These are phyloP conservation scores for Babyrousa celebensis DNA, from an alignment of 2,797 vertebrate species.

Conservation along the genomic window DNA sequence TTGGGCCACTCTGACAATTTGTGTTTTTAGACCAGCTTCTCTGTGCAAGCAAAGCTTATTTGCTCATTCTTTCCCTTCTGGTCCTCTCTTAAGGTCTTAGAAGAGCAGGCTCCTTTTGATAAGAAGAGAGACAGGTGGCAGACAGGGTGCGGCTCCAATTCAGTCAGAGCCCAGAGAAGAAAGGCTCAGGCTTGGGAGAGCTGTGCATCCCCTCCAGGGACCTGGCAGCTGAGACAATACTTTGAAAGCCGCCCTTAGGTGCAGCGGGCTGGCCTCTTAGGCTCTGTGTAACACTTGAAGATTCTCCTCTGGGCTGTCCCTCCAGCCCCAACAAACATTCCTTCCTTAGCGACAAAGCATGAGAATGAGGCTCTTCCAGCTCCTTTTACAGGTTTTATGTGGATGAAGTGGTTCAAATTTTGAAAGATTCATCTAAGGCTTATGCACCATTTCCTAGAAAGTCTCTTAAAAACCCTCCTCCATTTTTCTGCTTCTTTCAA, in stretches of 20 bases:
- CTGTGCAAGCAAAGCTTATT: background rate
- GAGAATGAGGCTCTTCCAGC: background rate
- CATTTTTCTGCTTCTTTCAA: background rate
- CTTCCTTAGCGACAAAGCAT: background rate
- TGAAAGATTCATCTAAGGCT: background rate
- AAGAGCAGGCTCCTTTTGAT: slow-evolving; percentile 21
- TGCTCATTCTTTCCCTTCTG: background rate
- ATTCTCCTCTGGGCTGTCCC: background rate
- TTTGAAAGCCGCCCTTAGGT: slow-evolving; percentile 26
- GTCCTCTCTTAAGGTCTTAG: background rate
- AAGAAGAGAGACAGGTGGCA: background rate
- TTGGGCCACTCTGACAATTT: background rate
- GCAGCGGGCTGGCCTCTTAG: background rate
- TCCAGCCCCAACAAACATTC: background rate
- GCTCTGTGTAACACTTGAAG: slow-evolving; percentile 58
- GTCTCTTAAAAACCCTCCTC: background rate
- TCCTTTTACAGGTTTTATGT: background rate
- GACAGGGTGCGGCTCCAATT: background rate
- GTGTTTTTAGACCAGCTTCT: background rate
- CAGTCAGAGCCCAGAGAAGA: background rate
- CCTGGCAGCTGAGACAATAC: slow-evolving; percentile 44
- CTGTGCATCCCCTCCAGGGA: background rate
- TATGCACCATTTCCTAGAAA: background rate
- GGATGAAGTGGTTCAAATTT: background rate
- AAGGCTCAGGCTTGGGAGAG: background rate